Evolutionary conservation across 2,113 vertebrate genomes (phyloP), one percentile per base, ranked within the genome.

Genomic region (Alexandromys fortis): DNA sequence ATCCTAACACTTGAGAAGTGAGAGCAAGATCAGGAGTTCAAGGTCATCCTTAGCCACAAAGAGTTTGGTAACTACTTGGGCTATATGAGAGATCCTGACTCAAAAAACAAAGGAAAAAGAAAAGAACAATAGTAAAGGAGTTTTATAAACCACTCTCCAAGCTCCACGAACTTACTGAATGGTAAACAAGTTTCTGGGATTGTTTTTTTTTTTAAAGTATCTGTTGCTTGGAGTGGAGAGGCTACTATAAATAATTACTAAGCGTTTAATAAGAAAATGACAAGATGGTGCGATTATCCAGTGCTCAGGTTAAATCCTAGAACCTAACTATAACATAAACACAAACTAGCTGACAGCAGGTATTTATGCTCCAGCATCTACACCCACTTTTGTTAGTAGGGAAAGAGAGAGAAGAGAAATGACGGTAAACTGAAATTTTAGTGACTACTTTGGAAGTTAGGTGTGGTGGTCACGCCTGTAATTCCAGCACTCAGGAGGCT

Each of bases 291-390:
- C 95, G 65, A 88, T 79, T 45, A 95, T 1, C 79, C 21, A 73
- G n/a, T 58, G 88, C 45, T 93, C 73, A 91, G 87, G 47, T 52
- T 91, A 92, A 97, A 91, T 58, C 45, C 49, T 75, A 89, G 12
- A 19, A 73, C 22, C 65, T 61, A 65, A 76, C 55, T 86, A 70
- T 89, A 89, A 68, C 38, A 76, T 65, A 95, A 94, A 96, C 52
- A 96, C 52, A 90, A 92, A 97, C 90, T 81, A 93, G 38, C 5
- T 30, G 10, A 14, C 45, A 85, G 65, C 2, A 65, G 19, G 22
- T n/a, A 85, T 67, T 45, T n/a, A 89, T 21, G n/a, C 52, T 86
- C 42, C 67, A 82, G n/a, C 5, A 95, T 63, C 86, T 87, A 82
- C 42, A 82, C 52, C 14, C 38, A 68, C 24, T 91, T 83, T 58